phyloP scores from a whole-genome alignment of 2,888 invertebrate genomes.

The Drosophila mercatorum region DNA sequence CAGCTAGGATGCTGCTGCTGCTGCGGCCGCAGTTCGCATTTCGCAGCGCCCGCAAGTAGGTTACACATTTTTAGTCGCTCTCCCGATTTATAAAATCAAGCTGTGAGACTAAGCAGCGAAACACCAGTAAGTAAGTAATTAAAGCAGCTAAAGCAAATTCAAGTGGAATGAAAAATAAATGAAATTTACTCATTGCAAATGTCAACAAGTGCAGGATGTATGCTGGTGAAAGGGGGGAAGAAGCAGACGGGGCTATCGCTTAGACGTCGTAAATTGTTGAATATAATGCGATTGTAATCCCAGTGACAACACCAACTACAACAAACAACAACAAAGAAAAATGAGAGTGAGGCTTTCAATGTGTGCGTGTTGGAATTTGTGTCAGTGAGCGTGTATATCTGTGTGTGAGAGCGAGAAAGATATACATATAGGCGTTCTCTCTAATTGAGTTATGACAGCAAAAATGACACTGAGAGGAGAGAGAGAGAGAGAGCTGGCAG shows the following conservation, averaged over 20 bases:
- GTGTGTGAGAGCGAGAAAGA: not conserved
- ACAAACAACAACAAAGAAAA: constrained; percentile 18
- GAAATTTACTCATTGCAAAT: not conserved
- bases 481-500: not conserved
- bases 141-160: not conserved
- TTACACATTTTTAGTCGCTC: constrained; percentile 67
- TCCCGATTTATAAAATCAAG: constrained; percentile 27
- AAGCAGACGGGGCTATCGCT: not conserved
- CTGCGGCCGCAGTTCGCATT: constrained; percentile 61
- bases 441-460: constrained; percentile 41
- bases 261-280: constrained; percentile 50
- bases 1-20: constrained; percentile 57
- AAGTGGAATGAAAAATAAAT: not conserved
- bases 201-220: not conserved
- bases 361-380: constrained; percentile 16
- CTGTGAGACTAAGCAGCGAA: constrained; percentile 1
- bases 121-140: constrained; percentile 19
- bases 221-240: not conserved
- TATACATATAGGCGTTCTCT: constrained; percentile 17
- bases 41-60: constrained; percentile 75
- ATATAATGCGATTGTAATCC: constrained; percentile 50
- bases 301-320: constrained; percentile 18
- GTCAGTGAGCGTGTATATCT: constrained; percentile 4
- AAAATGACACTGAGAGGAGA: constrained; percentile 28
- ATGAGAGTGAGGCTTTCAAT: constrained; percentile 5